These are phyloP conservation scores for Dryobota labecula DNA, from an alignment of 2,888 invertebrate genomes.

Conservation along the genomic window DNA sequence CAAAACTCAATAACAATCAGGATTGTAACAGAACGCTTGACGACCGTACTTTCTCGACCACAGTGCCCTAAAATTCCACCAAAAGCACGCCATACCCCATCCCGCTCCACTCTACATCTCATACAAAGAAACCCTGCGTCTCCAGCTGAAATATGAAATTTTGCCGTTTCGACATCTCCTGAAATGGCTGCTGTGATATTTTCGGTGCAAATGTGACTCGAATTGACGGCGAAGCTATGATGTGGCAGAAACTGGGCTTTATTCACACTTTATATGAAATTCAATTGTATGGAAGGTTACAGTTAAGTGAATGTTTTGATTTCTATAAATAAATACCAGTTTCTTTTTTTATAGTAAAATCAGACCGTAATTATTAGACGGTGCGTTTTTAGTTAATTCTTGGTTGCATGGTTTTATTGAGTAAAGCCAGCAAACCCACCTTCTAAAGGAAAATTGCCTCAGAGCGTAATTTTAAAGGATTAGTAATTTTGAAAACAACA, in stretches of 20 bases:
- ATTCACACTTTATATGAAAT: slow-evolving; percentile 19
- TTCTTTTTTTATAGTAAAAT: too few species aligned
- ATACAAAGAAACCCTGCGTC: slow-evolving; percentile 31
- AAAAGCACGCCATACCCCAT: slow-evolving; percentile 11
- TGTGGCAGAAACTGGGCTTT: slow-evolving; percentile 36
- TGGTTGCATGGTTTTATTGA: too few species aligned
- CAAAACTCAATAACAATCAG: background rate
- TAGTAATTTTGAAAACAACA: too few species aligned
- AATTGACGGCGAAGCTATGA: slow-evolving; percentile 35
- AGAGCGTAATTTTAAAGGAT: too few species aligned
- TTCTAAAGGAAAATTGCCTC: too few species aligned
- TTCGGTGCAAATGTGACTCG: slow-evolving; percentile 49
- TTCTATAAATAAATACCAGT: too few species aligned
- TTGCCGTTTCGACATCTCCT: slow-evolving; percentile 59
- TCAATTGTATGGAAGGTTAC: slow-evolving; percentile 14
- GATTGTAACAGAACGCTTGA: background rate
- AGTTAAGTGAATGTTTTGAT: too few species aligned
- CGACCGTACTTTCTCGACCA: background rate
- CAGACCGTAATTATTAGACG: too few species aligned
- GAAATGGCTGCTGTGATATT: slow-evolving; percentile 58
- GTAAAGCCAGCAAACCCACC: too few species aligned
- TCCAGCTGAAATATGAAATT: slow-evolving; percentile 62
- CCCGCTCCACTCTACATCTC: slow-evolving; percentile 5
- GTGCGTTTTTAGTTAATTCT: too few species aligned
- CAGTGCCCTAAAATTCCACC: background rate